Evolutionary conservation across 2,888 invertebrate genomes (phyloP).

Genomic region (Pomacea canaliculata): DNA sequence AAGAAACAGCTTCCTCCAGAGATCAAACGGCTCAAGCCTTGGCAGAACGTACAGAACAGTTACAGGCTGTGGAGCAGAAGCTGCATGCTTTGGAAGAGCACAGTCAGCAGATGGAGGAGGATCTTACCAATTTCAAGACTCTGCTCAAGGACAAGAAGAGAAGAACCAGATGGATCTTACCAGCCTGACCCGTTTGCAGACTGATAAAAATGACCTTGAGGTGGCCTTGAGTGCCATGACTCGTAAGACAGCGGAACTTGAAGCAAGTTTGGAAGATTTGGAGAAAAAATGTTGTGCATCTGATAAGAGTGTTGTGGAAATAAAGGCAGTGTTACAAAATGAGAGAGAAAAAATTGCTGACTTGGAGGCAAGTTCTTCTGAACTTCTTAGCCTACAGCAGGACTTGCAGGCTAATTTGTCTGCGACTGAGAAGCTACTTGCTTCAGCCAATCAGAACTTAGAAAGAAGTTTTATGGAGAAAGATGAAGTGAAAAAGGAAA

Average conservation of each 20-base stretch:
- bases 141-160: slow-evolving; percentile 5
- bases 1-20: too few species aligned
- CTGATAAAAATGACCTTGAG: slow-evolving; percentile 11
- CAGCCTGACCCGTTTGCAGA: slow-evolving; percentile 1
- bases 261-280: slow-evolving; percentile 2
- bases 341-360: slow-evolving; percentile 3
- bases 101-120: slow-evolving; percentile 17
- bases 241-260: slow-evolving; percentile 9
- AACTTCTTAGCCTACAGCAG: not conserved
- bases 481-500: slow-evolving; percentile 5
- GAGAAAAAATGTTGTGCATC: slow-evolving; percentile 8
- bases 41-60: not conserved
- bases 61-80: slow-evolving; percentile 8
- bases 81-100: slow-evolving; percentile 10
- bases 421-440: too few species aligned
- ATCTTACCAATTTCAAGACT: slow-evolving; percentile 10
- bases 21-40: not conserved
- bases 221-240: not conserved
- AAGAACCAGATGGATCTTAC: slow-evolving; percentile 6
- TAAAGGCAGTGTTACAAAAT: slow-evolving; percentile 1
- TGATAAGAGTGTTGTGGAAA: not conserved
- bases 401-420: too few species aligned
- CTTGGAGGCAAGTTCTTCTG: slow-evolving; percentile 1
- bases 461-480: too few species aligned
- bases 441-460: too few species aligned